Conservation (phyloP, 2,888 invertebrate species). For the Epinotia bilunana region DNA sequence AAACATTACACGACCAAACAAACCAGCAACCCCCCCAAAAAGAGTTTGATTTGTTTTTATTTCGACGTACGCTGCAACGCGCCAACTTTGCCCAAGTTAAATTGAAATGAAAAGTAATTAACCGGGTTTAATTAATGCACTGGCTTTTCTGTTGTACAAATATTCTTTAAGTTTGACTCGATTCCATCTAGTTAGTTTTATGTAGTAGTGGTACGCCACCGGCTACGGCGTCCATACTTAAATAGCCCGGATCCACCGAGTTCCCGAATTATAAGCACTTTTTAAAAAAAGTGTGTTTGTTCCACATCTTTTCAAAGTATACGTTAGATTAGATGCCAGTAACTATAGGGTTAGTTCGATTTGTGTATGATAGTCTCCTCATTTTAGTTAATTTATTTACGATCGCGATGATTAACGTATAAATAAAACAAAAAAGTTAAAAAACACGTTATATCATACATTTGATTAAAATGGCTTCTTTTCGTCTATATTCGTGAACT, state of each 20-base stretch:
- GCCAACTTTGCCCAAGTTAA: conserved; percentile 50
- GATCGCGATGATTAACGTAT: too few species aligned
- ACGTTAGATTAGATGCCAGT: too few species aligned
- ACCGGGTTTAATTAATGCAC: conserved; percentile 45
- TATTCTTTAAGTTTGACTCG: conserved; percentile 1
- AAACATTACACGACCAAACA: background rate
- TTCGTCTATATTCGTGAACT: background rate
- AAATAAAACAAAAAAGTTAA: too few species aligned
- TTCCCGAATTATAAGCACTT: background rate
- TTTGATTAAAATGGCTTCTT: too few species aligned
- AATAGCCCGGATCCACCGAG: background rate
- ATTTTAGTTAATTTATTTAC: too few species aligned
- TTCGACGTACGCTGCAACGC: conserved; percentile 44
- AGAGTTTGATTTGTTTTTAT: conserved; percentile 35
- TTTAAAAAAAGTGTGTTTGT: background rate
- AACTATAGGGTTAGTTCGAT: too few species aligned
- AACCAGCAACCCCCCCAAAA: background rate
- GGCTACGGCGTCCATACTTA: background rate
- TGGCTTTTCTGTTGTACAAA: conserved; percentile 20
- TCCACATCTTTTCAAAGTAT: background rate
- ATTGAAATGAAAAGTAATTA: conserved; percentile 54
- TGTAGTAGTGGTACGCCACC: background rate
- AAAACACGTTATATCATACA: too few species aligned
- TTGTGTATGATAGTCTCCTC: too few species aligned
- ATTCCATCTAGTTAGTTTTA: background rate